A percentile compares a stretch with the other conserved stretches of the same genome.
Evolutionary conservation across 2,888 invertebrate species (phyloP).

Genomic region (Mechanitis mazaeus): DNA sequence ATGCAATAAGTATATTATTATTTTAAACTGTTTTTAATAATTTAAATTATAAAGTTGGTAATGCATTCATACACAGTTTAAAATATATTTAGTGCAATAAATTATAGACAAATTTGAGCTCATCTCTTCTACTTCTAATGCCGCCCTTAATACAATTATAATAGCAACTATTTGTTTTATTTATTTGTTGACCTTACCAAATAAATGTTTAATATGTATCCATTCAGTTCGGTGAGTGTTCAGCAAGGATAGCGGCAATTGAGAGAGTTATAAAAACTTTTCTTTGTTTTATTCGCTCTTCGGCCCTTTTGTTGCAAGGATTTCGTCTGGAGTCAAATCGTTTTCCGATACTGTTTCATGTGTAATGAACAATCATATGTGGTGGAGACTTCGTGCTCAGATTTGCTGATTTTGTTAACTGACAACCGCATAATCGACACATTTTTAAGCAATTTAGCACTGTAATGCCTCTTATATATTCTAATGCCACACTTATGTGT

Average conservation of each 20-base stretch:
- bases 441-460: constrained; percentile 10
- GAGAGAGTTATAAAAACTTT: constrained; percentile 61
- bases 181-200: background rate
- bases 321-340: constrained; percentile 60
- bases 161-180: background rate
- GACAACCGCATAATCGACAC: constrained; percentile 9
- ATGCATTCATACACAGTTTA: too few species aligned
- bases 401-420: constrained; percentile 31
- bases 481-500: too few species aligned
- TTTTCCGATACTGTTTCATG: constrained; percentile 69
- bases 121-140: too few species aligned
- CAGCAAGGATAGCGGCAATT: constrained; percentile 36
- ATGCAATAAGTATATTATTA: background rate
- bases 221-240: background rate
- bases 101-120: too few species aligned
- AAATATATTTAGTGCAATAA: too few species aligned
- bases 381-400: constrained; percentile 38
- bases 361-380: constrained; percentile 66
- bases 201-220: constrained; percentile 5
- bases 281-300: constrained; percentile 59
- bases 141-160: background rate
- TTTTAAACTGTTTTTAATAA: background rate
- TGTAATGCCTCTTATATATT: constrained; percentile 3
- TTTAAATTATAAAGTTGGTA: too few species aligned
- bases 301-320: constrained; percentile 38